Conservation (phyloP, 2,797 vertebrate genomes). For the Typhlichthys subterraneus region DNA sequence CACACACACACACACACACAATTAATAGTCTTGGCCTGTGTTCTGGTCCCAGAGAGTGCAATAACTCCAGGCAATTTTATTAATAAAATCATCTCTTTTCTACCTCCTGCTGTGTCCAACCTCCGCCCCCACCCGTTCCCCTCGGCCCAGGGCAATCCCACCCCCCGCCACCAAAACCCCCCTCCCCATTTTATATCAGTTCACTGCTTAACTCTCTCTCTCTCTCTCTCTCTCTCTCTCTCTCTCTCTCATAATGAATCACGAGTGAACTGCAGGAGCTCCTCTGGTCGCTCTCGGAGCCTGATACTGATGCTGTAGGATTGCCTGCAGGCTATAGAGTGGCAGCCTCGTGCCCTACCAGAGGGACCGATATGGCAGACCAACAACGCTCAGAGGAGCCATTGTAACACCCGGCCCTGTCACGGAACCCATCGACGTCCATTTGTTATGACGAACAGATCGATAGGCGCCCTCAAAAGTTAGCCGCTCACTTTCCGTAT, state of each 20-base stretch:
- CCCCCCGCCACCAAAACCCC: constrained; percentile 16
- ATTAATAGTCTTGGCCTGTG: constrained; percentile 81
- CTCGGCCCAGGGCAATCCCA: constrained; percentile 12
- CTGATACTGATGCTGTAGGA: constrained; percentile 15
- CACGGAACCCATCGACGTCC: constrained; percentile 38
- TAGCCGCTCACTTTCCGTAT: constrained; percentile 50
- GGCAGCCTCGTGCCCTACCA: constrained; percentile 12
- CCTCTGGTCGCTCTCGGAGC: constrained; percentile 4
- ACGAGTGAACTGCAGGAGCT: constrained; percentile 42
- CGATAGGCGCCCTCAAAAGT: constrained; percentile 50
- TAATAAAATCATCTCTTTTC: constrained; percentile 73
- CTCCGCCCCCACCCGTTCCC: constrained; percentile 8
- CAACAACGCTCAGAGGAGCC: constrained; percentile 39
- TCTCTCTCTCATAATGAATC: constrained; percentile 65
- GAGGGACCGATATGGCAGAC: constrained; percentile 36
- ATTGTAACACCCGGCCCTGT: constrained; percentile 26
- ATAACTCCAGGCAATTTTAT: constrained; percentile 75
- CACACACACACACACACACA: constrained; percentile 44
- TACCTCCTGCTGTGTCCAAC: constrained; percentile 46
- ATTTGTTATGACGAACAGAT: constrained; percentile 47
- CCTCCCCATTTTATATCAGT: constrained; percentile 60
- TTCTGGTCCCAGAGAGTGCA: constrained; percentile 55
- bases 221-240: constrained; percentile 29
- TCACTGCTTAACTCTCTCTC: constrained; percentile 49
- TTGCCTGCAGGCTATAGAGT: constrained; percentile 31